Conservation (phyloP, 1,140 invertebrate species). For the Cherax quadricarinatus region DNA sequence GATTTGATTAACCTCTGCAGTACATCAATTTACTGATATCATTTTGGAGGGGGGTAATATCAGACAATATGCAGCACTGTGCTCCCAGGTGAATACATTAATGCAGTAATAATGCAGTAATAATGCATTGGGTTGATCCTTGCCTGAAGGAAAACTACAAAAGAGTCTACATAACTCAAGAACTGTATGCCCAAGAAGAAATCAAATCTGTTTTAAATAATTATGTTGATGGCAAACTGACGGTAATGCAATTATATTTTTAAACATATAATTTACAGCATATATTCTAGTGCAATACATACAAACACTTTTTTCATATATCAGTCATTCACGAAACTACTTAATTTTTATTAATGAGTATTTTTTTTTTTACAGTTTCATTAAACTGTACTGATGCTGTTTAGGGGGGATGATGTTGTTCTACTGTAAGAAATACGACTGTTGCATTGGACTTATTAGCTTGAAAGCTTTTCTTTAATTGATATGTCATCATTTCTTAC, state of each 20-base stretch:
- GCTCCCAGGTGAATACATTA: neutral
- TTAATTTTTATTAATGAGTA: no score
- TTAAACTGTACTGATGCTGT: neutral
- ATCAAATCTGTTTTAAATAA: no score
- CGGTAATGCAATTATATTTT: no score
- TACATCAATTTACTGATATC: neutral
- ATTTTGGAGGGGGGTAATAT: neutral
- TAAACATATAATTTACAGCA: no score
- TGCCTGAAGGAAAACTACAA: neutral
- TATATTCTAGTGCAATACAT: no score
- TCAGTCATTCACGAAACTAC: no score
- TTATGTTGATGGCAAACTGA: no score
- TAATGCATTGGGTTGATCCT: neutral
- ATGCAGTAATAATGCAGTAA: neutral
- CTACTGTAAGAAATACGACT: neutral
- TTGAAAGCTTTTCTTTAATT: neutral
- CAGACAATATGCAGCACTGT: neutral
- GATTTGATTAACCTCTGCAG: neutral
- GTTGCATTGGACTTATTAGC: neutral
- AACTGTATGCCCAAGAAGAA: no score
- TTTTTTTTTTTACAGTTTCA: neutral
- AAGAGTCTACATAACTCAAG: no score
- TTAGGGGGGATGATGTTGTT: neutral
- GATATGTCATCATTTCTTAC: neutral
- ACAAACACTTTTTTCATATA: no score